These are phyloP conservation scores for Drosophila neocordata DNA, from an alignment of 1,140 invertebrate genomes.

Conservation along the genomic window DNA sequence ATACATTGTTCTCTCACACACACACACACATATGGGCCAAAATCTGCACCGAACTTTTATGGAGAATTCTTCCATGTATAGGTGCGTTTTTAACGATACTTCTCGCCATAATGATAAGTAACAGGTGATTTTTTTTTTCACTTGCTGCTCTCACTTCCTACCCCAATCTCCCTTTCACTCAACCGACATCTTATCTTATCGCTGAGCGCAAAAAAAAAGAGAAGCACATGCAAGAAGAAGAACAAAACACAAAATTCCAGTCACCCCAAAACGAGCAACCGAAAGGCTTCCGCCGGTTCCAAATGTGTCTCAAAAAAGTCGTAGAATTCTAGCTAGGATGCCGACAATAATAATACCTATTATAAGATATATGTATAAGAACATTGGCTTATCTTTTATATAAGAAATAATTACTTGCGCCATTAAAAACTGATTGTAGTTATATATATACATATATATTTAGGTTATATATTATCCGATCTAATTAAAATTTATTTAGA, in stretches of 20 bases:
- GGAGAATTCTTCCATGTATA: not conserved
- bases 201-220: conserved; percentile 23
- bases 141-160: conserved; percentile 35
- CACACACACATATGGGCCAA: not conserved
- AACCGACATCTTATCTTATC: conserved; percentile 58
- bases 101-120: too few species aligned
- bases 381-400: too few species aligned
- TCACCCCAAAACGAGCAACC: conserved; percentile 32
- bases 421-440: too few species aligned
- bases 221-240: conserved; percentile 29
- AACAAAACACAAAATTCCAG: conserved; percentile 39
- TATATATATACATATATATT: too few species aligned
- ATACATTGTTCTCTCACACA: not conserved
- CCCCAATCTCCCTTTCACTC: not conserved
- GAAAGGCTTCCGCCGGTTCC: conserved; percentile 24
- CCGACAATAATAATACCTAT: too few species aligned
- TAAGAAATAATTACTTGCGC: too few species aligned
- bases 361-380: too few species aligned
- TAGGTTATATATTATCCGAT: too few species aligned
- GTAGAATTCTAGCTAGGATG: too few species aligned
- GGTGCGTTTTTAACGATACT: not conserved
- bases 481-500: too few species aligned
- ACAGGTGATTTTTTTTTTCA: conserved; percentile 67
- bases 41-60: conserved; percentile 25
- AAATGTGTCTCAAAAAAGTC: not conserved